A percentile compares a stretch with the other conserved stretches of the same genome.
These are phyloP conservation scores for Parochlus steinenii DNA, from an alignment of 2,888 invertebrate species.

Conservation along the genomic window DNA sequence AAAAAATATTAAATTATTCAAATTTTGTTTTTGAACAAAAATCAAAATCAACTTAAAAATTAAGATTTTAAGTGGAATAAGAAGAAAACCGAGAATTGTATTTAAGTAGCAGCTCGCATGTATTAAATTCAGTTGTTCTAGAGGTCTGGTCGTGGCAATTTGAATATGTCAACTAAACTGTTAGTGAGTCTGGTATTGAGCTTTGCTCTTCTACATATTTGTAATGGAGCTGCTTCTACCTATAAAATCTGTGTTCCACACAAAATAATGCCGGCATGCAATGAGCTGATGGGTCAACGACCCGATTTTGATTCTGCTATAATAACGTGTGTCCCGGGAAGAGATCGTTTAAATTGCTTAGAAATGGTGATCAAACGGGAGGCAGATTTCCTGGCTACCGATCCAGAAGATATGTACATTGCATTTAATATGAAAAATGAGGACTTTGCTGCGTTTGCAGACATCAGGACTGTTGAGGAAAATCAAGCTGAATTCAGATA, in stretches of 20 bases:
- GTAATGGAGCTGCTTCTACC: no score
- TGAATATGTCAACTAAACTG: no score
- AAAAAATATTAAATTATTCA: no score
- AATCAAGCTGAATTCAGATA: conserved; percentile 61
- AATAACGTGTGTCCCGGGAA: conserved; percentile 48
- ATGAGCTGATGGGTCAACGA: conserved; percentile 43
- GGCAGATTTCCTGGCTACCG: conserved; percentile 68
- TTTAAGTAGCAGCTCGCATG: no score
- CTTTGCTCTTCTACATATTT: conserved; percentile 9
- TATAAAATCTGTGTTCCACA: conserved; percentile 63
- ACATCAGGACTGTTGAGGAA: conserved; percentile 60
- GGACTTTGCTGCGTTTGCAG: conserved; percentile 58
- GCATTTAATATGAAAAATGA: conserved; percentile 54
- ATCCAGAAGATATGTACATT: conserved; percentile 79
- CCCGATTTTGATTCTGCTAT: conserved; percentile 39
- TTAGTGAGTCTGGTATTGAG: conserved; percentile 15
- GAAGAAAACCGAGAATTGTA: no score
- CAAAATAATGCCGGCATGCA: conserved; percentile 42
- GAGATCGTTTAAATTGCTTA: conserved; percentile 64
- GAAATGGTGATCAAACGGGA: conserved; percentile 53
- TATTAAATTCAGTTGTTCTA: no score
- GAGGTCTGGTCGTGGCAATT: no score
- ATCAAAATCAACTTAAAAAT: no score
- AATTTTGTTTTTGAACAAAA: no score
- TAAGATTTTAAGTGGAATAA: no score